A percentile compares a stretch with the other conserved stretches of the same genome.
Evolutionary conservation across 2,113 vertebrate species (phyloP).

Genomic region (Myiozetetes cayanensis): DNA sequence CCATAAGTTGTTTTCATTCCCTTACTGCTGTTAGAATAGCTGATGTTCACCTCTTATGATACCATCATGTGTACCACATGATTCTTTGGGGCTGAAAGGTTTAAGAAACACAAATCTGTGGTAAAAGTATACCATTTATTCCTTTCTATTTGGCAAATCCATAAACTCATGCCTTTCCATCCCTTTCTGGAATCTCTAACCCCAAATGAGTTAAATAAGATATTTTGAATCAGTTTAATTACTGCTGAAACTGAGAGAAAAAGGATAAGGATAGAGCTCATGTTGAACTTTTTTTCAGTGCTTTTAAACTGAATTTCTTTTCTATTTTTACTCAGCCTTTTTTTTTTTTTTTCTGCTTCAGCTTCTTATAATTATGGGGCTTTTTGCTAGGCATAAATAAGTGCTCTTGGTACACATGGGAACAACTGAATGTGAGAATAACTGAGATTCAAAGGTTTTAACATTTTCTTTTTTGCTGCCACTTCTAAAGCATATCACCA

Average conservation of each 20-base stretch:
- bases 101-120: neutral
- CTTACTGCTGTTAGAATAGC: neutral
- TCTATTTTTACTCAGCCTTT: slow-evolving; percentile 12
- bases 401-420: slow-evolving; percentile 7
- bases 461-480: slow-evolving; percentile 2
- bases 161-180: neutral
- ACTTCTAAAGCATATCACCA: neutral
- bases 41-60: neutral
- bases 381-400: slow-evolving; percentile 38
- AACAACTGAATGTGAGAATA: neutral
- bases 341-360: slow-evolving; percentile 3
- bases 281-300: neutral
- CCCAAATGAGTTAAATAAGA: neutral
- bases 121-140: neutral
- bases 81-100: neutral
- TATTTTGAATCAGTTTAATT: slow-evolving; percentile 21
- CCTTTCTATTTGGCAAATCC: neutral
- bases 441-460: neutral
- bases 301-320: slow-evolving; percentile 23
- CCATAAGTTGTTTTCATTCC: neutral
- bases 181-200: neutral
- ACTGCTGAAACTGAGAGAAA: neutral
- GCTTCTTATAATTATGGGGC: slow-evolving; percentile 40
- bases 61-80: neutral
- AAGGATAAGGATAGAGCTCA: neutral